phyloP scores from a whole-genome alignment of 2,888 invertebrate genomes.

The Shargacucullia verbasci region DNA sequence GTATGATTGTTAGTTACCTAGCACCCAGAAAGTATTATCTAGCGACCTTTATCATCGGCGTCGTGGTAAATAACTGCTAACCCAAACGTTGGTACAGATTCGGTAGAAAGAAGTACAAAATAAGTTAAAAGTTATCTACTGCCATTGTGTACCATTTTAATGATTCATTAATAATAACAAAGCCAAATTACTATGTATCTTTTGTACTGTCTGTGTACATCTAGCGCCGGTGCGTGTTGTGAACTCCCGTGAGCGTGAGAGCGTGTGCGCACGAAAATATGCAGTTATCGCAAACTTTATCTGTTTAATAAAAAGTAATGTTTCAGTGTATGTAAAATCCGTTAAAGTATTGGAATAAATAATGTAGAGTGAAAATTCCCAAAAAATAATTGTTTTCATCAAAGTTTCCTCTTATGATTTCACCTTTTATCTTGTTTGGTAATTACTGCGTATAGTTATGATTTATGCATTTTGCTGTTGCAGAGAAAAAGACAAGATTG shows the following conservation, averaged over 20 bases:
- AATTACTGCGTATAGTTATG: conserved; percentile 4
- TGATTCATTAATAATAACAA: conserved; percentile 2
- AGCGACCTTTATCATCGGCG: too few species aligned
- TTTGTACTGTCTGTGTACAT: neutral
- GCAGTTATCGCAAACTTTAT: too few species aligned
- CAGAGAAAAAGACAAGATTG: conserved; percentile 83
- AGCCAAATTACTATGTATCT: neutral
- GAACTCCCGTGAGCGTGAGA: neutral
- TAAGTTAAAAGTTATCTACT: neutral
- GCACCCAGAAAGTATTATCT: conserved; percentile 9
- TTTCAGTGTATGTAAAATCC: neutral
- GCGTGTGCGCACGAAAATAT: neutral
- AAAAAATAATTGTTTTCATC: conserved; percentile 1
- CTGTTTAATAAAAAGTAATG: neutral
- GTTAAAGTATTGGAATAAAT: neutral
- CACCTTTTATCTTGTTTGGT: conserved; percentile 3
- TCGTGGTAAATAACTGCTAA: neutral
- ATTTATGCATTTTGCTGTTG: conserved; percentile 62
- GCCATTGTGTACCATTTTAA: conserved; percentile 5
- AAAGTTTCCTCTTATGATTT: conserved; percentile 4
- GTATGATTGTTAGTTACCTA: too few species aligned
- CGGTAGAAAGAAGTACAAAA: neutral
- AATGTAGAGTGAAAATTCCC: neutral
- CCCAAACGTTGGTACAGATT: neutral
- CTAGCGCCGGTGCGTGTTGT: conserved; percentile 5